These are phyloP conservation scores for Pipra filicauda DNA, from an alignment of 2,113 vertebrate species.

Conservation along the genomic window DNA sequence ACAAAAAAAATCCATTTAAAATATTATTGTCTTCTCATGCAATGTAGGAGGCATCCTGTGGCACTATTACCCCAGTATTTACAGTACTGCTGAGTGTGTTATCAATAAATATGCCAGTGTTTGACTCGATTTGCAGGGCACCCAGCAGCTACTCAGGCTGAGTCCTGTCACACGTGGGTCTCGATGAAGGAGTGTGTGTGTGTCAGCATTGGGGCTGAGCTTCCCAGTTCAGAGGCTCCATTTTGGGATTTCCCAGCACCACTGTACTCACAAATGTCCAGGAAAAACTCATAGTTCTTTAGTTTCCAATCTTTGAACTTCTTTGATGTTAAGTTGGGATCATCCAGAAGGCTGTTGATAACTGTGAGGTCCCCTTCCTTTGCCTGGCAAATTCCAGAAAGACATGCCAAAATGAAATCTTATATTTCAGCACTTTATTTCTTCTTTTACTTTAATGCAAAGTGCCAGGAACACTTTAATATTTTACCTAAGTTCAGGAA, in stretches of 20 bases:
- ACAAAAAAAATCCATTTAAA: slow-evolving; percentile 73
- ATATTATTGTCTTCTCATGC: slow-evolving; percentile 84
- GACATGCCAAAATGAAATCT: background rate
- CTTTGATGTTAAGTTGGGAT: slow-evolving; percentile 84
- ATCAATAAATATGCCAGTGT: slow-evolving; percentile 84
- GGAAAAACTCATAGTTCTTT: slow-evolving; percentile 88
- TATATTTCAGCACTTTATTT: background rate
- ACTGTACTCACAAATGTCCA: slow-evolving; percentile 89
- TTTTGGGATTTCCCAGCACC: slow-evolving; percentile 74
- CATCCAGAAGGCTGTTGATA: slow-evolving; percentile 84
- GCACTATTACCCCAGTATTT: slow-evolving; percentile 86
- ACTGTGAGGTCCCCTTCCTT: slow-evolving; percentile 86
- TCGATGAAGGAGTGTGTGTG: slow-evolving; percentile 92
- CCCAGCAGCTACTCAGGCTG: slow-evolving; percentile 1
- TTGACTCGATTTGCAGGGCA: slow-evolving; percentile 33
- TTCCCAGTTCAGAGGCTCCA: slow-evolving; percentile 81
- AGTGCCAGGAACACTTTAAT: background rate
- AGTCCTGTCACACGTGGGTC: slow-evolving; percentile 80
- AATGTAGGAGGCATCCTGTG: slow-evolving; percentile 88
- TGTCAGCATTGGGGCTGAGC: slow-evolving; percentile 81
- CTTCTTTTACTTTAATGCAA: background rate
- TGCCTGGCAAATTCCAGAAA: slow-evolving; percentile 71
- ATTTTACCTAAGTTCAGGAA: background rate
- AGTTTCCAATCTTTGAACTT: slow-evolving; percentile 90
- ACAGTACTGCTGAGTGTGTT: slow-evolving; percentile 77